Evolutionary conservation across 2,888 invertebrate genomes (phyloP).

Genomic region (Macrophya alboannulata): DNA sequence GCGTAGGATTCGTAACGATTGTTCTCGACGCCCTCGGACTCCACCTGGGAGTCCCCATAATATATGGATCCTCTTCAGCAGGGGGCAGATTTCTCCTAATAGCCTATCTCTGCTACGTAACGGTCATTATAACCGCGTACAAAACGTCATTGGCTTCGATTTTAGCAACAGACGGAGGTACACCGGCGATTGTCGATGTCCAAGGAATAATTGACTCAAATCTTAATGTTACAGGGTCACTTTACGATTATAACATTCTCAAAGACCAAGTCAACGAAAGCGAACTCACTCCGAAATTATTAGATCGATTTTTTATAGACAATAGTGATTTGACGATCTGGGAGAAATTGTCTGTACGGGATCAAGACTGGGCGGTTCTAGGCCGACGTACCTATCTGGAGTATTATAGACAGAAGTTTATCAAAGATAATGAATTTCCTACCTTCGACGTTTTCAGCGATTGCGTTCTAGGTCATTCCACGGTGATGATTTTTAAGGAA

Average conservation of each 20-base stretch:
- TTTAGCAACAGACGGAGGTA: constrained; percentile 8
- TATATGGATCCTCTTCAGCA: background rate
- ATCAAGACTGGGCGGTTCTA: constrained; percentile 5
- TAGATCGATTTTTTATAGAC: constrained; percentile 12
- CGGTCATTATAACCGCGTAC: constrained; percentile 36
- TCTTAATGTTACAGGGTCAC: background rate
- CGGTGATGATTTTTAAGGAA: background rate
- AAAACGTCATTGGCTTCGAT: constrained; percentile 41
- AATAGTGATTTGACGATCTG: background rate
- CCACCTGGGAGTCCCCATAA: constrained; percentile 11
- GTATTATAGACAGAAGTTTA: background rate
- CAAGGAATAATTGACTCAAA: constrained; percentile 35
- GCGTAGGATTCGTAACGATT: background rate
- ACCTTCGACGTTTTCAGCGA: constrained; percentile 6
- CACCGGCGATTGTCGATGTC: background rate
- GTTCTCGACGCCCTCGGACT: constrained; percentile 4
- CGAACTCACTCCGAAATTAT: background rate
- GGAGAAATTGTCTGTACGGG: background rate
- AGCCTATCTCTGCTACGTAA: background rate
- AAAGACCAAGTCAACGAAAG: constrained; percentile 27
- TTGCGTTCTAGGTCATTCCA: constrained; percentile 11
- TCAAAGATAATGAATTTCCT: background rate
- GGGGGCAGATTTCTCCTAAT: background rate
- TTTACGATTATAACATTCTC: constrained; percentile 5
- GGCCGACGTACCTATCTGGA: background rate